phyloP scores from a whole-genome alignment of 2,113 vertebrate genomes.

The Syngnathus floridae region DNA sequence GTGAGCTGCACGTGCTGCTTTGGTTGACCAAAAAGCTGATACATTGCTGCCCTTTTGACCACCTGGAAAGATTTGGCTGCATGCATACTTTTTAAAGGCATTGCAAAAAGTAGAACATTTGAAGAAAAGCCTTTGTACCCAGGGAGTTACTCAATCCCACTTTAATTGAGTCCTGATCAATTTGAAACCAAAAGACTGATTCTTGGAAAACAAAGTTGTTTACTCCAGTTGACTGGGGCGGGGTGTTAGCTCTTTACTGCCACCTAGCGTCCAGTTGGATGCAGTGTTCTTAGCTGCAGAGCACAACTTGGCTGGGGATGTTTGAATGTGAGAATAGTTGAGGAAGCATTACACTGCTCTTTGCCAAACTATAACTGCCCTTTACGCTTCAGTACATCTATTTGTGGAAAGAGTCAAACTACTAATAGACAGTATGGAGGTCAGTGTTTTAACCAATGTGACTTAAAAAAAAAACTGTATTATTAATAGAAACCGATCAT shows the following conservation, averaged over 20 bases:
- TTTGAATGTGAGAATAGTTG: not conserved
- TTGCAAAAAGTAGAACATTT: not conserved
- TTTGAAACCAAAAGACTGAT: constrained; percentile 20
- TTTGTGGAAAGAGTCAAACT: not conserved
- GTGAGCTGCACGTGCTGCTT: not conserved
- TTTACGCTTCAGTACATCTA: not conserved
- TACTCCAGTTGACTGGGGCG: constrained; percentile 47
- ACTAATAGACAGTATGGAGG: not conserved
- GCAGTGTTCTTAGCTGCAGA: constrained; percentile 10
- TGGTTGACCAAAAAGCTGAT: not conserved
- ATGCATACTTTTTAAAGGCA: not conserved
- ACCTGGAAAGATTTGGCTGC: not conserved
- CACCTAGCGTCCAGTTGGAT: constrained; percentile 27
- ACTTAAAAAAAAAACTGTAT: not conserved
- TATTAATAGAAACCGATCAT: no score
- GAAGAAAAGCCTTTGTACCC: not conserved
- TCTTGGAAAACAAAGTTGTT: constrained; percentile 65
- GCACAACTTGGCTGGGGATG: not conserved
- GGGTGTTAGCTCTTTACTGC: constrained; percentile 26
- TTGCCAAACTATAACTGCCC: not conserved
- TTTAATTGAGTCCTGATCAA: not conserved
- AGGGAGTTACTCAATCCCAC: not conserved
- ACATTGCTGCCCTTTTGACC: not conserved
- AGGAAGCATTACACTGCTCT: not conserved
- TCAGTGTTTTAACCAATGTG: not conserved